Conservation (phyloP, 2,113 vertebrate species). For the Microcebus murinus region DNA sequence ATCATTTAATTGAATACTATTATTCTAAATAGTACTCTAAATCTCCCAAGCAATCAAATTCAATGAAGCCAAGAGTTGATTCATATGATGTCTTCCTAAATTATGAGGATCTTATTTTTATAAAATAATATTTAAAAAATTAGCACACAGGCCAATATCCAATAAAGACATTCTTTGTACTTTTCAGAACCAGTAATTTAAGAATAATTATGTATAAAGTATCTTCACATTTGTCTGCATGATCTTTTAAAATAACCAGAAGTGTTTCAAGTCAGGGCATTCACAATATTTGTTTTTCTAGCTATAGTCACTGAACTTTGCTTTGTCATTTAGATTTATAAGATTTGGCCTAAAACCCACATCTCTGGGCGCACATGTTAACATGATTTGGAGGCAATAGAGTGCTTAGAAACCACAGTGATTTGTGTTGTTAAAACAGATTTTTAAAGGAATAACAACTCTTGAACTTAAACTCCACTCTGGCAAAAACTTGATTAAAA, state of each 20-base stretch:
- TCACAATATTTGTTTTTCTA: slow-evolving; percentile 19
- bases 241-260: slow-evolving; percentile 33
- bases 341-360: slow-evolving; percentile 37
- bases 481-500: slow-evolving; percentile 64
- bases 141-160: neutral
- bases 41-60: neutral
- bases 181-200: slow-evolving; percentile 24
- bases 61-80: neutral
- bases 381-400: slow-evolving; percentile 39
- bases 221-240: neutral
- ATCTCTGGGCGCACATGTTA: slow-evolving; percentile 35
- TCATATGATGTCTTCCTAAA: neutral
- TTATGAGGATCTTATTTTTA: neutral
- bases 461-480: slow-evolving; percentile 66
- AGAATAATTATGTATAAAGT: slow-evolving; percentile 16
- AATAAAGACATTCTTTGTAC: slow-evolving; percentile 21
- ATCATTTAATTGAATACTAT: neutral
- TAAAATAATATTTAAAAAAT: neutral
- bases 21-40: neutral
- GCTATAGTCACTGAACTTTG: slow-evolving; percentile 3
- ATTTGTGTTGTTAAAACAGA: slow-evolving; percentile 66
- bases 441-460: slow-evolving; percentile 72
- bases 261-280: slow-evolving; percentile 3
- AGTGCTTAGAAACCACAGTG: slow-evolving; percentile 56
- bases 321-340: slow-evolving; percentile 53